Conservation (phyloP, 2,888 invertebrate species). For the Synanthedon andrenaeformis region DNA sequence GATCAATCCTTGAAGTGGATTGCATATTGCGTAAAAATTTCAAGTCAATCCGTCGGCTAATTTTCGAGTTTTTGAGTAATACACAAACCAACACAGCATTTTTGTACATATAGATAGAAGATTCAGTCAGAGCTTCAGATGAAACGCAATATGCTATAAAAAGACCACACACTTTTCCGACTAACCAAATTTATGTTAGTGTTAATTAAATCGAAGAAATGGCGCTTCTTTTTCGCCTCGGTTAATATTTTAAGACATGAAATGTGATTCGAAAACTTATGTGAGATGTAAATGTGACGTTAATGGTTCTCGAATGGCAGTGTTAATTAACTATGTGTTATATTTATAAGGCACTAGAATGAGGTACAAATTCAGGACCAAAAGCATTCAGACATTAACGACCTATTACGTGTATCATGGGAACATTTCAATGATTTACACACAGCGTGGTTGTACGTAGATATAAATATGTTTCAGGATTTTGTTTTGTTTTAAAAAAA, state of each 20-base stretch:
- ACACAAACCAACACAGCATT: no score
- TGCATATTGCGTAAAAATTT: no score
- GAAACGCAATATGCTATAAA: no score
- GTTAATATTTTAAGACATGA: background rate
- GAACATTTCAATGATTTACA: slow-evolving; percentile 2
- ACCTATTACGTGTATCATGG: slow-evolving; percentile 18
- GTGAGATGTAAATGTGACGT: slow-evolving; percentile 49
- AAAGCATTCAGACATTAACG: slow-evolving; percentile 32
- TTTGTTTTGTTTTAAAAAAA: no score
- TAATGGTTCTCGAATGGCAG: slow-evolving; percentile 43
- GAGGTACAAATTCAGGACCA: slow-evolving; percentile 39
- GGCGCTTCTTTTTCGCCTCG: background rate
- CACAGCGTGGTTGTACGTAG: background rate
- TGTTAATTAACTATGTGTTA: slow-evolving; percentile 55
- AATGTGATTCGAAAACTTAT: slow-evolving; percentile 34
- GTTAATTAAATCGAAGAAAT: background rate
- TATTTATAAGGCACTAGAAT: slow-evolving; percentile 32
- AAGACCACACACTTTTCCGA: no score
- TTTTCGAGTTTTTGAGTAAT: no score
- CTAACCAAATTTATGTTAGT: no score
- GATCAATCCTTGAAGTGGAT: no score
- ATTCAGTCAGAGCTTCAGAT: no score
- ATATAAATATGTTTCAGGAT: no score
- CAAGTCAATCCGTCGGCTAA: no score
- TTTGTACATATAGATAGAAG: no score